These are phyloP conservation scores for Sarcophaga variegata DNA, from an alignment of 2,888 invertebrate species.

Conservation along the genomic window DNA sequence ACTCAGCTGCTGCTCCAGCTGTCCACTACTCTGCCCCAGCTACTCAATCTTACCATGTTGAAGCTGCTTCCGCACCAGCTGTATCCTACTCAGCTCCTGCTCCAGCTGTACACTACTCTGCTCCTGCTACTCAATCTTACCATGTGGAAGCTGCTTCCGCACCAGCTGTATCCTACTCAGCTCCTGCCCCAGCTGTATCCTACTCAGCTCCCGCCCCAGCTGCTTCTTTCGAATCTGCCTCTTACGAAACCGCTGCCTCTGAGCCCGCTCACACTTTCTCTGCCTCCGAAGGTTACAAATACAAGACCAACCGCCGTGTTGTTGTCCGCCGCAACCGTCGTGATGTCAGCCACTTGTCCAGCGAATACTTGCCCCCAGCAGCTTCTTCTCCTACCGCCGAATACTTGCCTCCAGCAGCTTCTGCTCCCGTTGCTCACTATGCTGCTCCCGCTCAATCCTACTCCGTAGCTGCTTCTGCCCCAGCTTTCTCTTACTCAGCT, in stretches of 20 bases:
- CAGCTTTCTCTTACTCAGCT: conserved; percentile 69
- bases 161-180: conserved; percentile 69
- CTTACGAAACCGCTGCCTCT: conserved; percentile 51
- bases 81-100: conserved; percentile 28
- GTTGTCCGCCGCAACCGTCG: conserved; percentile 72
- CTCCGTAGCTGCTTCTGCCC: conserved; percentile 41
- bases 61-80: conserved; percentile 31
- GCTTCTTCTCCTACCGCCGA: conserved; percentile 71
- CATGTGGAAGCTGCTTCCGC: conserved; percentile 28
- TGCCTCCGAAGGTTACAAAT: conserved; percentile 48
- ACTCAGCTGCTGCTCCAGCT: conserved; percentile 37
- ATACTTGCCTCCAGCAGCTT: conserved; percentile 72
- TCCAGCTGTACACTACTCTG: conserved; percentile 19
- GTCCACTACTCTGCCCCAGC: conserved; percentile 15
- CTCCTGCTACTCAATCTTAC: conserved; percentile 19
- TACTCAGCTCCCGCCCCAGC: conserved; percentile 70
- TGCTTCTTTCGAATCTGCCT: conserved; percentile 69
- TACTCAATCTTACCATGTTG: conserved; percentile 51
- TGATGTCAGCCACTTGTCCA: conserved; percentile 75
- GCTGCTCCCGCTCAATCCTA: conserved; percentile 49
- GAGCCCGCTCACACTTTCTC: conserved; percentile 55
- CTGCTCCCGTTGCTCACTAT: conserved; percentile 35
- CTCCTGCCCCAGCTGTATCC: conserved; percentile 64
- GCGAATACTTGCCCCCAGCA: conserved; percentile 76
- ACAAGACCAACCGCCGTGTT: conserved; percentile 62